Percentiles rank a stretch among this genome's conserved stretches.
Conservation (phyloP, 2,888 invertebrate species). For the Agriopis aurantiaria region DNA sequence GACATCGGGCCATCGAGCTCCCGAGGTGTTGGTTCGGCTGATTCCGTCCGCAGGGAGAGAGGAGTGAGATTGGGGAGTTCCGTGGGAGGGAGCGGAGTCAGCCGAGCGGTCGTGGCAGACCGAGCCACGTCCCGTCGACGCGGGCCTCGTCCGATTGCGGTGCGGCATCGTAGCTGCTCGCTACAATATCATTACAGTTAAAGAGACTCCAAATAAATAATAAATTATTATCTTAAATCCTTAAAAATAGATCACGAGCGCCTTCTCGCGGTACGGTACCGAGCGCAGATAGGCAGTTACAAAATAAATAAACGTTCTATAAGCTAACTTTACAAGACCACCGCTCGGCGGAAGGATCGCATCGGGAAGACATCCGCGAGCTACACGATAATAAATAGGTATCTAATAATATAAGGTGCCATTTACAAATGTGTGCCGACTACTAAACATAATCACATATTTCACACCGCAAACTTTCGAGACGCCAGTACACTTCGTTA, state of each 20-base stretch:
- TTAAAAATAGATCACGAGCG: conserved; percentile 87
- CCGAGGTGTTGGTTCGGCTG: conserved; percentile 64
- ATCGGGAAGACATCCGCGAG: conserved; percentile 85
- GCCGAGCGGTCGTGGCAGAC: conserved; percentile 54
- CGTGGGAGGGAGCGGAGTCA: conserved; percentile 57
- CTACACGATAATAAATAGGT: conserved; percentile 79
- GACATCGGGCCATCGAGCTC: conserved; percentile 61
- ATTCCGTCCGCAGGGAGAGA: conserved; percentile 55
- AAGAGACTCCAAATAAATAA: conserved; percentile 87
- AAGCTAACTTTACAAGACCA: conserved; percentile 86
- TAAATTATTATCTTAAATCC: conserved; percentile 86
- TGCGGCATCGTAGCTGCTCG: conserved; percentile 81
- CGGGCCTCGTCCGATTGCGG: conserved; percentile 81
- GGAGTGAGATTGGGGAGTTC: conserved; percentile 45
- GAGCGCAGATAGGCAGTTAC: conserved; percentile 84
- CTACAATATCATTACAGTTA: conserved; percentile 81
- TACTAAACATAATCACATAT: conserved; percentile 79
- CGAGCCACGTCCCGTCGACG: conserved; percentile 80
- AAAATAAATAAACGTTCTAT: conserved; percentile 85
- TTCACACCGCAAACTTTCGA: conserved; percentile 86
- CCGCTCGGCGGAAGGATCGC: conserved; percentile 85
- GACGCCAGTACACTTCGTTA: conserved; percentile 83
- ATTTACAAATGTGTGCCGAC: conserved; percentile 86
- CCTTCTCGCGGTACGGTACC: conserved; percentile 85
- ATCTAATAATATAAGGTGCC: conserved; percentile 85